Evolutionary conservation across 92 coral and sea anemone species (phyloP), one percentile per base, ranked within the genome.

Genomic region (Palythoa grandis): DNA sequence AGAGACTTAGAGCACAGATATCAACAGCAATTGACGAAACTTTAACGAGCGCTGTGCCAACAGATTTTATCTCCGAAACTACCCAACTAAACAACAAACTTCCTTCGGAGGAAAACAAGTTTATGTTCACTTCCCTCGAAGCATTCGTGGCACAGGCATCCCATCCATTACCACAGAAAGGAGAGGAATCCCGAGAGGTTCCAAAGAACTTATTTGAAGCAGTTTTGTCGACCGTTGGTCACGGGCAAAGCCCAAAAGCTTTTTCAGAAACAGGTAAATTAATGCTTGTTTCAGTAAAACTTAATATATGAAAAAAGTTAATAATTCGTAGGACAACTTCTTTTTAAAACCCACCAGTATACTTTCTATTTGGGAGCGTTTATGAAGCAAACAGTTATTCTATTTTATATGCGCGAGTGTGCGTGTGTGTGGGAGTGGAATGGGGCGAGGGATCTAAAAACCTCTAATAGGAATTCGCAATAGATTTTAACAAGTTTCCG

Each of bases 151-250:
- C 85, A 2, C 85, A 80, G 43, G 47, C 60, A 1, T 48, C 85
- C 0, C 47, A 80, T 24, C 74, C 52, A 25, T 7, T 66, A 35
- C 85, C 38, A 15, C 60, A 65, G 39, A 23, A 66, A 61, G 66
- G 39, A n/a, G 39, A 23, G 39, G 74, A 16, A 13, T 8, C 67
- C 5, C 66, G 23, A 50, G 85, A 80, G 10, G 72, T 80, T 43
- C 85, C 85, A 9, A 80, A 80, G 47, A 80, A 80, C 43, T 40
- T 80, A 25, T 66, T 80, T 52, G 85, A 80, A 73, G 74, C 85
- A 22, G 85, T 80, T 47, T 80, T 80, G 74, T 80, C 85, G 24
- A 60, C 85, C 19, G 65, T 80, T 47, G 85, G 65, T 15, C 85
- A 80, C 43, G 85, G 47, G 43, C 66, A 80, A 48, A 52, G 16